Conservation (phyloP, 2,888 invertebrate genomes). For the Keiferia lycopersicella region DNA sequence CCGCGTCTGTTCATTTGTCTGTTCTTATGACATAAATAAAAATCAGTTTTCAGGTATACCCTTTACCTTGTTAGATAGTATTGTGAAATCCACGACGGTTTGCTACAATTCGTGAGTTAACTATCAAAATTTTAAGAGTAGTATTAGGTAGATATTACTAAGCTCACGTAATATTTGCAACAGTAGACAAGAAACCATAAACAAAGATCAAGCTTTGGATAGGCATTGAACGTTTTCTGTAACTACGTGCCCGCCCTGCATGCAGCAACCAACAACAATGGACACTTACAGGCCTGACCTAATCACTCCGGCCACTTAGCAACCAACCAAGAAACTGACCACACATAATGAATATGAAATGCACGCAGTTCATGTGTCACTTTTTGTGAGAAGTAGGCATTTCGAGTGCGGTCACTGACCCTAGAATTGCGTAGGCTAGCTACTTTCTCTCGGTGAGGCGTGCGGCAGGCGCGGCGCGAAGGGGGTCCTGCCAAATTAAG, state of each 20-base stretch:
- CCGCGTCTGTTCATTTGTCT: no score
- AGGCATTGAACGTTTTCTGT: not conserved
- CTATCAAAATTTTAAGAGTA: not conserved
- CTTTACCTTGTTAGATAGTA: no score
- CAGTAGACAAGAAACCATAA: not conserved
- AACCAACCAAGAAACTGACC: slow-evolving; percentile 73
- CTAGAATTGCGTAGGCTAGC: slow-evolving; percentile 79
- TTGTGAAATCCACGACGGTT: no score
- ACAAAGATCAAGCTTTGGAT: not conserved
- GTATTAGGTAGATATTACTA: not conserved
- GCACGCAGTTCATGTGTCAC: slow-evolving; percentile 76
- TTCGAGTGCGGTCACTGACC: slow-evolving; percentile 79
- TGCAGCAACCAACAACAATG: not conserved
- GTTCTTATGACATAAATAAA: no score
- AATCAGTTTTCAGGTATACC: no score
- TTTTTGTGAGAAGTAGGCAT: slow-evolving; percentile 77
- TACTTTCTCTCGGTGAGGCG: slow-evolving; percentile 75
- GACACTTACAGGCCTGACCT: slow-evolving; percentile 47
- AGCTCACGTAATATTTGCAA: not conserved
- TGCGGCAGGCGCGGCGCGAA: slow-evolving; percentile 58
- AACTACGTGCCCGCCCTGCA: slow-evolving; percentile 1
- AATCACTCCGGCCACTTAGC: slow-evolving; percentile 64
- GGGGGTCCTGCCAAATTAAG: slow-evolving; percentile 80
- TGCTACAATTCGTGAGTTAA: no score
- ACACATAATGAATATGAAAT: slow-evolving; percentile 77